A percentile compares a stretch with the other conserved stretches of the same genome.
Evolutionary conservation across 2,888 invertebrate species (phyloP).

Genomic region (Apotomis capreana): DNA sequence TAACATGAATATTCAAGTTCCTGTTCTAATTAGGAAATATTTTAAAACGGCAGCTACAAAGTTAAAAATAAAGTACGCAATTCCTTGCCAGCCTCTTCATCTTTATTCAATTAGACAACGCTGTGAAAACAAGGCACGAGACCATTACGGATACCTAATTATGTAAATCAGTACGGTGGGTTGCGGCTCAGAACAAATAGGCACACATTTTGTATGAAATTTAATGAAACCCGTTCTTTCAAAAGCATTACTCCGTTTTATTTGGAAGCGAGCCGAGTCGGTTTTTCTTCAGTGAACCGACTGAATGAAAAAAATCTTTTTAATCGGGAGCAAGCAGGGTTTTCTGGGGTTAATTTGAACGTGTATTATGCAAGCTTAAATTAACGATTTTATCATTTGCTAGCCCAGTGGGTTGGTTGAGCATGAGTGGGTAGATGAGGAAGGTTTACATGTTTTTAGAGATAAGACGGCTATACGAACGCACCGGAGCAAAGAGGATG

Average conservation of each 20-base stretch:
- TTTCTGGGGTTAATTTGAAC: conserved; percentile 1
- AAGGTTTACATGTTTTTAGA: neutral
- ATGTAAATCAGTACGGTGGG: conserved; percentile 26
- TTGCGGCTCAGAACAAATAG: conserved; percentile 29
- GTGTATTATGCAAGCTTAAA: conserved; percentile 17
- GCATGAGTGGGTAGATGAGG: neutral
- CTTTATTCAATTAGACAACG: conserved; percentile 24
- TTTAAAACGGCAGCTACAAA: neutral
- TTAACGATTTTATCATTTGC: conserved; percentile 19
- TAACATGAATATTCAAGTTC: neutral
- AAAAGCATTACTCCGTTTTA: conserved; percentile 7
- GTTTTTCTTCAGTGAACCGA: conserved; percentile 14
- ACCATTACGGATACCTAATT: conserved; percentile 32
- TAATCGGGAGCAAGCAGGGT: neutral
- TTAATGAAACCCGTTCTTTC: conserved; percentile 18
- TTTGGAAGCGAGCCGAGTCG: conserved; percentile 2
- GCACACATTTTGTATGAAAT: conserved; percentile 23
- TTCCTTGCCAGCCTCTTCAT: conserved; percentile 11
- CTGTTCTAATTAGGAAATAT: neutral
- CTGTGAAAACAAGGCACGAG: conserved; percentile 11
- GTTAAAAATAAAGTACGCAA: neutral
- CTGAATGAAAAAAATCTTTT: conserved; percentile 18
- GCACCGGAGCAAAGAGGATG: neutral
- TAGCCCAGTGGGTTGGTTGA: neutral
- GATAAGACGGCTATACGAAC: conserved; percentile 1